Percentiles rank a stretch among this genome's conserved stretches.
Evolutionary conservation across 2,113 vertebrate species (phyloP).

Genomic region (Bos javanicus): DNA sequence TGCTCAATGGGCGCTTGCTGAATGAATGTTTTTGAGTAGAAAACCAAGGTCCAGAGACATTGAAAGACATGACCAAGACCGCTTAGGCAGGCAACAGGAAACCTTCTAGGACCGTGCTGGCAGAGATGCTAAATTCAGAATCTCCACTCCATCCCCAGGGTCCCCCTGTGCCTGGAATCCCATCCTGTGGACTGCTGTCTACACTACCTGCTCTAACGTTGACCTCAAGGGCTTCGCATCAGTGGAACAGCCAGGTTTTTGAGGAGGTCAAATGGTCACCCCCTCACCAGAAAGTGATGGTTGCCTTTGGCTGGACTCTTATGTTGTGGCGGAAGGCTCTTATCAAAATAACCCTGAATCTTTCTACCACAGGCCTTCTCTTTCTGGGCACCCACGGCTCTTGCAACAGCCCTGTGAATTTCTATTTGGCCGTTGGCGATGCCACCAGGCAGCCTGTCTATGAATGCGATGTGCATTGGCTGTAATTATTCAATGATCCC

Average conservation of each 20-base stretch:
- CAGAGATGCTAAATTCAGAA: neutral
- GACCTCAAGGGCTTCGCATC: neutral
- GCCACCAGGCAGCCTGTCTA: neutral
- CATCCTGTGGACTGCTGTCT: neutral
- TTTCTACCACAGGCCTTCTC: neutral
- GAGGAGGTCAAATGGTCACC: neutral
- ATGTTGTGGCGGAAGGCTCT: neutral
- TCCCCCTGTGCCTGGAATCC: neutral
- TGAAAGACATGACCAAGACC: neutral
- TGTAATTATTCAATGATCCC: slow-evolving; percentile 15
- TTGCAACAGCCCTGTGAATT: neutral
- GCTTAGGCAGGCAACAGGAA: neutral
- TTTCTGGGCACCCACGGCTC: neutral
- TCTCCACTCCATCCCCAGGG: neutral
- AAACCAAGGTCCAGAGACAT: neutral
- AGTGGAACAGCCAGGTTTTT: neutral
- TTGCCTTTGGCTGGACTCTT: neutral
- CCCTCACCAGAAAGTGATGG: neutral
- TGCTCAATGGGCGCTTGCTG: neutral
- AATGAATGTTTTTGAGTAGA: neutral
- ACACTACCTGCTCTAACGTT: neutral
- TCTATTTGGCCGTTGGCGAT: neutral
- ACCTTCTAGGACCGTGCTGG: neutral
- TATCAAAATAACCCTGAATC: neutral
- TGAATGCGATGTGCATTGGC: neutral